phyloP scores from a whole-genome alignment of 2,888 invertebrate genomes.

The Muschampia staudingeri region DNA sequence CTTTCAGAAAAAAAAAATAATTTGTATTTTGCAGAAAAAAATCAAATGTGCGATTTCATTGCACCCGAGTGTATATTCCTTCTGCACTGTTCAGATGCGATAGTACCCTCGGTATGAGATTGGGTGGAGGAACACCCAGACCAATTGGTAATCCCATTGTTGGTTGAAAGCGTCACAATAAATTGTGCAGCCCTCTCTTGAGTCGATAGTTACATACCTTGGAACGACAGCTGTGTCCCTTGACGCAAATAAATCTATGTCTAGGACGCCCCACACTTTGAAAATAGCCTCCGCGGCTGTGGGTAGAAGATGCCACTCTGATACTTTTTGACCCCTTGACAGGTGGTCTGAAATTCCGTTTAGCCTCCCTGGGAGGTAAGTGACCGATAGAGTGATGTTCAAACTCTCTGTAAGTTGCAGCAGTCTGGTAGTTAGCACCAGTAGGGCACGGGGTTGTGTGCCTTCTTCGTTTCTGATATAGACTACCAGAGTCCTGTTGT shows the following conservation, averaged over 20 bases:
- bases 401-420: neutral
- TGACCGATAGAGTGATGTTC: neutral
- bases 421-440: neutral
- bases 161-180: constrained; percentile 69
- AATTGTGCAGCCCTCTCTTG: constrained; percentile 26
- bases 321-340: neutral
- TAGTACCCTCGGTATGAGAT: constrained; percentile 68
- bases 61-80: too few species aligned
- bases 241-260: neutral
- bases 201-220: constrained; percentile 31
- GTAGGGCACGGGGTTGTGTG: neutral
- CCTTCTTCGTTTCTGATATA: constrained; percentile 10
- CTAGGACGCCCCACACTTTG: neutral
- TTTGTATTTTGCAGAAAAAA: too few species aligned
- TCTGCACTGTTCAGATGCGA: constrained; percentile 47
- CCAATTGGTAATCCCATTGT: constrained; percentile 63
- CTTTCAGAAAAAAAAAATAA: too few species aligned
- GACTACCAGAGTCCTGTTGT: neutral
- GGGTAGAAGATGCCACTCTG: neutral
- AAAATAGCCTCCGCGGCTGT: constrained; percentile 5
- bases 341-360: neutral
- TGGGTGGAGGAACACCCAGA: constrained; percentile 72
- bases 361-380: neutral
- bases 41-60: too few species aligned
- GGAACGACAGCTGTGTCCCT: constrained; percentile 42